Evolutionary conservation across 2,113 vertebrate species (phyloP).

Genomic region (Scatophagus argus): DNA sequence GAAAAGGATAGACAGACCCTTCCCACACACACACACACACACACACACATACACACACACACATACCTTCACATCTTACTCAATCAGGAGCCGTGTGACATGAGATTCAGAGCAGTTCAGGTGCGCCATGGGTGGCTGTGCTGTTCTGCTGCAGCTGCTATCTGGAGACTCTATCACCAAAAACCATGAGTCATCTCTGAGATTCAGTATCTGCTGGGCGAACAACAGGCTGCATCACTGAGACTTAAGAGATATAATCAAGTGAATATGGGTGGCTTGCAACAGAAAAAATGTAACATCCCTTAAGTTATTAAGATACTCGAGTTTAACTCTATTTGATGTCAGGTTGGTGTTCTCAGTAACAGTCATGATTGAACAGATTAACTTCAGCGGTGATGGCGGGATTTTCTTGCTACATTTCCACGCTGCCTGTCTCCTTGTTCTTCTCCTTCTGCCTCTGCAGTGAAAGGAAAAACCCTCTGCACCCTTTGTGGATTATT

Average conservation of each 20-base stretch:
- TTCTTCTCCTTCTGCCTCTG: background rate
- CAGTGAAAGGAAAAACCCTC: slow-evolving; percentile 34
- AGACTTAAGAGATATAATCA: background rate
- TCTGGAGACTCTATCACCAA: slow-evolving; percentile 3
- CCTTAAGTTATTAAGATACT: background rate
- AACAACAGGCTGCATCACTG: background rate
- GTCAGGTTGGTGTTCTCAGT: background rate
- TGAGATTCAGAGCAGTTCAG: slow-evolving; percentile 3
- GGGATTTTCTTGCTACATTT: background rate
- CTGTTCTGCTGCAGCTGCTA: slow-evolving; percentile 21
- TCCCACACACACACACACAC: slow-evolving; percentile 25
- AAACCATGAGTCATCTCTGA: slow-evolving; percentile 29
- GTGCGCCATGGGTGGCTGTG: slow-evolving; percentile 45
- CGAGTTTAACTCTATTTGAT: background rate
- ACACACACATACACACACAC: slow-evolving; percentile 23
- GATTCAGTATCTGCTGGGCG: background rate
- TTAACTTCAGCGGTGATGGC: background rate
- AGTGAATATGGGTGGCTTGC: background rate
- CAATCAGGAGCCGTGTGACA: slow-evolving; percentile 31
- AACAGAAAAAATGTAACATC: background rate
- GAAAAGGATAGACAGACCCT: slow-evolving; percentile 8
- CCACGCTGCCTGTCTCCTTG: background rate
- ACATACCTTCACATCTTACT: slow-evolving; percentile 28
- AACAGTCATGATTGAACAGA: background rate
- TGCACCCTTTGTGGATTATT: slow-evolving; percentile 41